Conservation (phyloP, 2,797 vertebrate species). For the Rhinogobio ventralis region DNA sequence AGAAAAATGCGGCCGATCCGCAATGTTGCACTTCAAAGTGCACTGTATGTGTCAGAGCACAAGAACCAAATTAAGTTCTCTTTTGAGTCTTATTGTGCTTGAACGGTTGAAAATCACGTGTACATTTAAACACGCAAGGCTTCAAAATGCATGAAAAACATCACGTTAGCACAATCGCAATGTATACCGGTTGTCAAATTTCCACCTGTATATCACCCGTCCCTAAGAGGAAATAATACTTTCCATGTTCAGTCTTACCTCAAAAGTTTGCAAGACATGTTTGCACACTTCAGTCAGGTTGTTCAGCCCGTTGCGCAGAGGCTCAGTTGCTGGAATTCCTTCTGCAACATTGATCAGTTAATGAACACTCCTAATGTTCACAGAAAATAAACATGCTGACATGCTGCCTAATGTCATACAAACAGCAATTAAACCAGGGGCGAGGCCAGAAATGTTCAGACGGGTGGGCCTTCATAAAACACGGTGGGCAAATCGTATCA, state of each 20-base stretch:
- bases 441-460: no score
- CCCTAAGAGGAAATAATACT: neutral
- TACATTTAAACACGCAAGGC: no score
- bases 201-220: neutral
- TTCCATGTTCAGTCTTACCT: slow-evolving; percentile 39
- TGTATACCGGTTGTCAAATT: neutral
- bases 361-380: neutral
- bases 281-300: slow-evolving; percentile 56
- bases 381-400: neutral
- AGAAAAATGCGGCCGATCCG: no score
- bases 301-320: slow-evolving; percentile 54
- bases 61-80: neutral
- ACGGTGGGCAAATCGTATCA: no score
- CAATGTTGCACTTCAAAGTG: no score
- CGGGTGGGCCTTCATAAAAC: no score
- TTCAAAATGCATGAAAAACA: no score
- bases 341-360: slow-evolving; percentile 20
- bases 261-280: slow-evolving; percentile 57
- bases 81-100: neutral
- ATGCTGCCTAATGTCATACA: neutral
- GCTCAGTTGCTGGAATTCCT: slow-evolving; percentile 52
- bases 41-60: neutral
- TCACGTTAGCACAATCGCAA: no score
- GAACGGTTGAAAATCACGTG: no score
- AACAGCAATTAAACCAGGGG: no score